Evolutionary conservation across 2,113 vertebrate species (phyloP).

Genomic region (Oryctolagus cuniculus): mOryCun1.1 NC_091438.1:114403001-114403500

Average conservation of each 20-base stretch:
- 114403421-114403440: background rate
- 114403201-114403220: background rate
- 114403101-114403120: background rate
- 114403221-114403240: background rate
- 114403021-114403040: background rate
- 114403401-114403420: too few relatives aligned
- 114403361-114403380: too few relatives aligned
- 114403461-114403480: accelerated
- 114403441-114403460: background rate
- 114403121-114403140: background rate
- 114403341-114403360: background rate
- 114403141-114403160: background rate
- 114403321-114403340: background rate
- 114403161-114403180: background rate
- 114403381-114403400: background rate
- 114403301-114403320: background rate
- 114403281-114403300: background rate
- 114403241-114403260: background rate
- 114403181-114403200: background rate
- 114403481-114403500: background rate
- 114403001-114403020: background rate
- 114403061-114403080: background rate
- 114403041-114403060: background rate
- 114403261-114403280: background rate
- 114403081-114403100: background rate